Conservation (phyloP, 2,797 vertebrate species). For the Anas bahamensis region DNA sequence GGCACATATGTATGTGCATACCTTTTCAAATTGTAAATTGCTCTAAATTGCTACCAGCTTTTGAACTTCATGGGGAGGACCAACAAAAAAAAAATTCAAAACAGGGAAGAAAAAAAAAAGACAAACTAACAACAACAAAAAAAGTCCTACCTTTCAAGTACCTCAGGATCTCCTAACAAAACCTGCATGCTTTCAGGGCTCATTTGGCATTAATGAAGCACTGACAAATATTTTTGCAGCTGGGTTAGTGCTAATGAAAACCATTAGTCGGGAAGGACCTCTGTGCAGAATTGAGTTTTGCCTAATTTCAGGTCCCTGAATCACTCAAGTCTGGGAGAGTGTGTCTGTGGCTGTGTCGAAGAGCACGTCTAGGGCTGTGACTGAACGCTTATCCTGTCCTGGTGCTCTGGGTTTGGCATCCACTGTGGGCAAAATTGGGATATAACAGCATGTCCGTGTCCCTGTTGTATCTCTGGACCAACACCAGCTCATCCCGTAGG, state of each 20-base stretch:
- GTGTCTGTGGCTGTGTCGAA: no score
- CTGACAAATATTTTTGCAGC: conserved; percentile 55
- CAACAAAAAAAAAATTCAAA: neutral
- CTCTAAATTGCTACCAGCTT: conserved; percentile 36
- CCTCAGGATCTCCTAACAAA: conserved; percentile 2
- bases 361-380: neutral
- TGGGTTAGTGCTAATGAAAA: conserved; percentile 12
- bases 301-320: neutral
- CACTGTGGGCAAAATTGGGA: neutral
- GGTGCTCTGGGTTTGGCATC: neutral
- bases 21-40: neutral
- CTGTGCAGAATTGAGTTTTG: neutral
- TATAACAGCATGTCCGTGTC: neutral
- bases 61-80: neutral
- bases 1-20: neutral
- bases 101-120: neutral
- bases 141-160: neutral
- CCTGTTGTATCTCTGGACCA: neutral
- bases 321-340: neutral
- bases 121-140: neutral
- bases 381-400: neutral
- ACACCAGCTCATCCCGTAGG: neutral
- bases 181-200: neutral
- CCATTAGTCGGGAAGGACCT: neutral
- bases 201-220: conserved; percentile 27